Conservation (phyloP, 2,888 invertebrate species). For the Pandemis corylana region DNA sequence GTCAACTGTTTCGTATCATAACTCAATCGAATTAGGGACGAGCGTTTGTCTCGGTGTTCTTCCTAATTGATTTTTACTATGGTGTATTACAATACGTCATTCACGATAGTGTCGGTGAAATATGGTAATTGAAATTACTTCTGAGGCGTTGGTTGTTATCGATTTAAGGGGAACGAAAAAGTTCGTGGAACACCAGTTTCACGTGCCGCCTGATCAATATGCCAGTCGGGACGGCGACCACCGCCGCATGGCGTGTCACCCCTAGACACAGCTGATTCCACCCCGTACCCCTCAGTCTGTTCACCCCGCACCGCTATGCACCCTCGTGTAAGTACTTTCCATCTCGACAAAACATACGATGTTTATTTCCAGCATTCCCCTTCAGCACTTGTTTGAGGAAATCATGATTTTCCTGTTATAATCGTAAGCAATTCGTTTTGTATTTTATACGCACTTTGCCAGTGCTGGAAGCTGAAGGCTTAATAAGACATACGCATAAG, state of each 20-base stretch:
- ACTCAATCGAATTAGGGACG: slow-evolving; percentile 49
- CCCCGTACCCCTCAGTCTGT: slow-evolving; percentile 70
- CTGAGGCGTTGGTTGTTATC: slow-evolving; percentile 24
- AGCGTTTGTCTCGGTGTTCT: slow-evolving; percentile 30
- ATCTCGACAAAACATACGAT: slow-evolving; percentile 55
- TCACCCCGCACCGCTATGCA: slow-evolving; percentile 69
- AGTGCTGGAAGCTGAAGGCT: slow-evolving; percentile 8
- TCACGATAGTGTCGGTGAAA: slow-evolving; percentile 19
- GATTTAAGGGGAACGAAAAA: slow-evolving; percentile 47
- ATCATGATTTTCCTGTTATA: slow-evolving; percentile 49
- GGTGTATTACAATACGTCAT: slow-evolving; percentile 25
- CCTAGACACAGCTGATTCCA: slow-evolving; percentile 82
- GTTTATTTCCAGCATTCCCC: slow-evolving; percentile 47
- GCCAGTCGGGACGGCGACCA: slow-evolving; percentile 81
- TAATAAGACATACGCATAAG: slow-evolving; percentile 29
- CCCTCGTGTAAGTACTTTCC: slow-evolving; percentile 63
- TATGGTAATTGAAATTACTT: slow-evolving; percentile 33
- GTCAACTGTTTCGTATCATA: slow-evolving; percentile 47
- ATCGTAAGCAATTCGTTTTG: slow-evolving; percentile 33
- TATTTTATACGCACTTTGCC: slow-evolving; percentile 20
- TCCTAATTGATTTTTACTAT: slow-evolving; percentile 37
- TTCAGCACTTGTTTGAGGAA: slow-evolving; percentile 49
- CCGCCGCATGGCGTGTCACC: slow-evolving; percentile 76
- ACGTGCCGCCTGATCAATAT: slow-evolving; percentile 82
- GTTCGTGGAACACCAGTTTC: slow-evolving; percentile 58